phyloP scores from a whole-genome alignment of 2,113 vertebrate genomes.

The Poicephalus meyeri region DNA sequence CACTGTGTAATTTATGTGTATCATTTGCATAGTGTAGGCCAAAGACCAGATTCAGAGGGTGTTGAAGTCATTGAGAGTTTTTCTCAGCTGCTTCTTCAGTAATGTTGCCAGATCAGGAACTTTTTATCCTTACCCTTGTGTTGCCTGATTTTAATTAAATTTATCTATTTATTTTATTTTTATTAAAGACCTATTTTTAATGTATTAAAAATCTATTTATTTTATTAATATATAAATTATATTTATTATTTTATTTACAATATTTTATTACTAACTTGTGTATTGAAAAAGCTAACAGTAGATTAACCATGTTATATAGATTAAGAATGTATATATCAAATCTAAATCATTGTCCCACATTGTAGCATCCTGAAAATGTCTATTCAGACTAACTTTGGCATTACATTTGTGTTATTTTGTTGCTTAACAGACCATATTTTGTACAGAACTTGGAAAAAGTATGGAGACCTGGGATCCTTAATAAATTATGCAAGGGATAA shows the following conservation, averaged over 20 bases:
- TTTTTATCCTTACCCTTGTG: background rate
- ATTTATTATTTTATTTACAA: background rate
- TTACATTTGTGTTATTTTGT: background rate
- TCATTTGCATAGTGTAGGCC: no score
- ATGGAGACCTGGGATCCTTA: background rate
- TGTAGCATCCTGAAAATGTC: background rate
- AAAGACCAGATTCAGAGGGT: no score
- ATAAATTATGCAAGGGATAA: background rate
- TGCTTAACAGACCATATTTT: background rate
- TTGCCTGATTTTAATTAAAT: background rate
- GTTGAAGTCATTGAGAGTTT: background rate
- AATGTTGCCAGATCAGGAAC: background rate
- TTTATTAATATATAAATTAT: background rate
- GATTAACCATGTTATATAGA: background rate
- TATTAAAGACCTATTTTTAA: background rate
- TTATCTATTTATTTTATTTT: background rate
- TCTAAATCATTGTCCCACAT: background rate
- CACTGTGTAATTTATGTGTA: no score
- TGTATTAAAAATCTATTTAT: background rate
- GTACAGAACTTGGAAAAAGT: background rate
- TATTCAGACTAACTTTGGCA: background rate
- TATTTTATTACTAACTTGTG: background rate
- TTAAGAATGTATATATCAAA: background rate
- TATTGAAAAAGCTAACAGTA: background rate
- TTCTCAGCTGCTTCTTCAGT: background rate